Conservation (phyloP, 2,888 invertebrate species). For the Bellardia bayeri region DNA sequence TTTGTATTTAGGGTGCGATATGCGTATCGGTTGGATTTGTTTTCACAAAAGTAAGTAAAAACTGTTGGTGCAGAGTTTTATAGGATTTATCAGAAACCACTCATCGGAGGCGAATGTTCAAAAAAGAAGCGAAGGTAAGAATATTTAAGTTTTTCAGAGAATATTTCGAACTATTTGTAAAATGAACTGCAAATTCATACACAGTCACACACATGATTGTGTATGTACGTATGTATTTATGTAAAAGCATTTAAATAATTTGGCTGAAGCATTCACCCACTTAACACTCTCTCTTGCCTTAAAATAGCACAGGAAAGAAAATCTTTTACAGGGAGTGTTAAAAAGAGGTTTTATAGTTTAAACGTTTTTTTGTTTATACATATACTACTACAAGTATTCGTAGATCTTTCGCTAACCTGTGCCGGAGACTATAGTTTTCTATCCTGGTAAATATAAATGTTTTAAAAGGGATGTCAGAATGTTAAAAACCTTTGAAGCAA, state of each 20-base stretch:
- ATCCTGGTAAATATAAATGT: too few species aligned
- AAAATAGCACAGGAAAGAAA: not conserved
- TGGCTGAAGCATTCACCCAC: slow-evolving; percentile 6
- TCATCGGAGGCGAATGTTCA: not conserved
- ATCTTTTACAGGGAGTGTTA: not conserved
- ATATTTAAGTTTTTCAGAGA: slow-evolving; percentile 2
- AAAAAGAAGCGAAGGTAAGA: not conserved
- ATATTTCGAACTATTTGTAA: not conserved
- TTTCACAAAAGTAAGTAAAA: not conserved
- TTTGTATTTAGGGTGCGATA: not conserved
- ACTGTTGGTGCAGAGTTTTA: not conserved
- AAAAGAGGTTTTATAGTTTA: not conserved
- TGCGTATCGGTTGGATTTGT: not conserved
- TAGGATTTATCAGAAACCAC: not conserved
- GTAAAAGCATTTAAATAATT: slow-evolving; percentile 4
- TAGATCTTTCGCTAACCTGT: too few species aligned
- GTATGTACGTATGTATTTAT: not conserved
- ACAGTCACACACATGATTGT: not conserved
- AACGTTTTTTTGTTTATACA: not conserved
- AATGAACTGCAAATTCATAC: not conserved
- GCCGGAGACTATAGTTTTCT: too few species aligned
- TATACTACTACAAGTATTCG: too few species aligned
- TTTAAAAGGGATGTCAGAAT: too few species aligned
- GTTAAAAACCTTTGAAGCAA: too few species aligned
- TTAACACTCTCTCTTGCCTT: not conserved